A percentile compares a stretch with the other conserved stretches of the same genome.
Evolutionary conservation across 2,113 vertebrate species (phyloP).

Genomic region (Coptodon rendalli): DNA sequence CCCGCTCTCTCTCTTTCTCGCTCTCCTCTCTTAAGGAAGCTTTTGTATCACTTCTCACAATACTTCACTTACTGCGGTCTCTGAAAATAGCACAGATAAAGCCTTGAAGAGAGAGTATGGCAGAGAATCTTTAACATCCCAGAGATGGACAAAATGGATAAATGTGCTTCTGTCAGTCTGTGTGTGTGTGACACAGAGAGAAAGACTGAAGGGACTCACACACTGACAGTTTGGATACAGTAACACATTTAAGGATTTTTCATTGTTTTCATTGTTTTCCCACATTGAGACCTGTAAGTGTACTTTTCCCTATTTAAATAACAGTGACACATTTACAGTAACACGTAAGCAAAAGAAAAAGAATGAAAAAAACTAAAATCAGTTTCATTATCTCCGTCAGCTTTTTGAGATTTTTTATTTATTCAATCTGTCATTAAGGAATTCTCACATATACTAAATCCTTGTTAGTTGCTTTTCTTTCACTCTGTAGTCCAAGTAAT

Average conservation of each 20-base stretch:
- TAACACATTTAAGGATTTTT: not conserved
- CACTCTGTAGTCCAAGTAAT: not conserved
- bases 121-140: not conserved
- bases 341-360: not conserved
- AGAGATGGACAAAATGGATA: slow-evolving; percentile 2
- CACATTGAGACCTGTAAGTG: too few species aligned
- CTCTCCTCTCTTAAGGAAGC: not conserved
- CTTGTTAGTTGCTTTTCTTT: not conserved
- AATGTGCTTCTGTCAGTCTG: not conserved
- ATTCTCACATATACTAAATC: not conserved
- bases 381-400: not conserved
- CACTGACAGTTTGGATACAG: not conserved
- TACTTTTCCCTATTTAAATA: not conserved
- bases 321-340: not conserved
- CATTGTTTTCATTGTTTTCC: not conserved
- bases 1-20: not conserved
- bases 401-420: not conserved
- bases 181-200: not conserved
- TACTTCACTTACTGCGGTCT: slow-evolving; percentile 28
- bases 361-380: not conserved
- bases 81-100: slow-evolving; percentile 44
- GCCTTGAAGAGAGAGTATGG: not conserved
- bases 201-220: not conserved
- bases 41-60: slow-evolving; percentile 47
- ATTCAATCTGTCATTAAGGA: not conserved